Base-by-base conservation (phyloP, 1,140 invertebrate genomes). In the Agrilus planipennis region DNA sequence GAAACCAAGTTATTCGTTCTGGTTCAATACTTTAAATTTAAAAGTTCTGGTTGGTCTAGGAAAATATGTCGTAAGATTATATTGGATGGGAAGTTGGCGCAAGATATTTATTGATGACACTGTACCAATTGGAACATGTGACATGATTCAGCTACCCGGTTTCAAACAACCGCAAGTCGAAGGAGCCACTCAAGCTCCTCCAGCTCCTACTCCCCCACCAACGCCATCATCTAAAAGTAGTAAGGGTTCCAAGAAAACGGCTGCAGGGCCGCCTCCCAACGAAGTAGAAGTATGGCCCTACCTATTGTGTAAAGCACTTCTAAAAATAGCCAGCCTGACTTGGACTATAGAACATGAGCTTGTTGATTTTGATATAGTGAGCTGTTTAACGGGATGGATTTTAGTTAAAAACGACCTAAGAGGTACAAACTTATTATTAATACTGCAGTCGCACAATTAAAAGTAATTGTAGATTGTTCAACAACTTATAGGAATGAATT, bases 361-460 rank as follows among this genome's bases (percentile, higher is more conserved):
- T 3, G 22, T 46, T 4, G 54, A 59, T 35, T 57, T 55, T 44
- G 49, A 52, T 46, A 45, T 57, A 9, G 47, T 59, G 19, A 39
- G 45, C 15, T 52, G 44, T 38, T 32, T 61, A n/a, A 59, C 57
- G 5, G 58, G 58, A 41, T 61, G 58, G 58, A 22, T 54, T 17
- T 41, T 42, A 4, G 46, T 54, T 23, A 54, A 46, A 34, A 41
- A 59, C 22, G 25, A 48, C 25, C 49, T 46, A 0, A 39, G 31
- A 34, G 50, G 54, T 60, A 41, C 37, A 11, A 16, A 2, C 27
- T 17, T 17, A 35, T 19, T 4, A 35, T 12, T 31, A 31, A 9
- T 7, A 31, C 30, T 31, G 12, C 5, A 7, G 5, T 31, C 30
- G 12, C 12, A 35, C 20, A 35, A 5, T 7, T 18, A 36, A 11